These are phyloP conservation scores for Spea hammondii DNA, from an alignment of 2,797 vertebrate genomes.

Conservation along the genomic window DNA sequence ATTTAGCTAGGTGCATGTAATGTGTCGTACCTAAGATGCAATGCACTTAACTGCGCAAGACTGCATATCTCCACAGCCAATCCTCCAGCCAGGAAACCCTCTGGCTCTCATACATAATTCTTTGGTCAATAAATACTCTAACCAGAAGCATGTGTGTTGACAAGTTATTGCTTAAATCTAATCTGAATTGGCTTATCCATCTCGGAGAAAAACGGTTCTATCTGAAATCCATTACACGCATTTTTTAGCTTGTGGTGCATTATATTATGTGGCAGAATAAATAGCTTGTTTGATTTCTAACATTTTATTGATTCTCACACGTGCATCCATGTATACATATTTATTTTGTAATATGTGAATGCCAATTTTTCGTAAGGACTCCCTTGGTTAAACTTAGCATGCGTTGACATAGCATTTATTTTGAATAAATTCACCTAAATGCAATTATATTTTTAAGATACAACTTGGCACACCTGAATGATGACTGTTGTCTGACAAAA, in stretches of 20 bases:
- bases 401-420: too few relatives aligned
- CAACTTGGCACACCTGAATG: too few relatives aligned
- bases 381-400: too few relatives aligned
- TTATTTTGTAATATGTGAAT: not conserved
- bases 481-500: too few relatives aligned
- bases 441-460: too few relatives aligned
- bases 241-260: conserved; percentile 47
- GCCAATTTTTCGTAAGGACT: too few relatives aligned
- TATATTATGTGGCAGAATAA: conserved; percentile 47
- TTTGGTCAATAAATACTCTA: conserved; percentile 53
- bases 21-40: too few relatives aligned
- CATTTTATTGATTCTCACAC: conserved; percentile 43
- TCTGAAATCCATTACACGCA: conserved; percentile 53
- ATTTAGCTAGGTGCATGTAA: too few relatives aligned
- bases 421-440: too few relatives aligned
- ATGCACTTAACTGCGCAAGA: conserved; percentile 16
- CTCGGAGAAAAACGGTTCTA: conserved; percentile 46
- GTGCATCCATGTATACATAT: conserved; percentile 16
- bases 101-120: conserved; percentile 41
- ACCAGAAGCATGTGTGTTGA: conserved; percentile 52
- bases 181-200: conserved; percentile 53
- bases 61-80: conserved; percentile 17
- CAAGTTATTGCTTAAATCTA: conserved; percentile 53
- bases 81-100: conserved; percentile 25
- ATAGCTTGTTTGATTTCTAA: conserved; percentile 51